Evolutionary conservation across 2,113 vertebrate genomes (phyloP), one percentile per base, ranked within the genome.

Genomic region (Percina caprodes): DNA sequence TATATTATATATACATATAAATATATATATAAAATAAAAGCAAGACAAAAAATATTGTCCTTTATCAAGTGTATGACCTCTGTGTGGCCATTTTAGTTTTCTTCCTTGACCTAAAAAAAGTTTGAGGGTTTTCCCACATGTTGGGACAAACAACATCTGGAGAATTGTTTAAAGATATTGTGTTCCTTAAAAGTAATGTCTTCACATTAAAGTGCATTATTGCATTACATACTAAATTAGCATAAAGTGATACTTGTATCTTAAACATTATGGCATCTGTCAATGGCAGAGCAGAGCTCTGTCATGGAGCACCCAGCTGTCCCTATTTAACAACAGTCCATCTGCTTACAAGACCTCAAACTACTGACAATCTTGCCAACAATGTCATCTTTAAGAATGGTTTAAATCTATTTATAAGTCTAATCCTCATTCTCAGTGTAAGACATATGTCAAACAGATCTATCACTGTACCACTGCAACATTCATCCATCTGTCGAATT

Each of bases 231-330:
- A 9, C 13, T 15, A 13, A 24, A 46, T 63, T 6, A 67, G 19
- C 24, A 72, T 46, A 46, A 71, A 60, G 23, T 23, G 2, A 35
- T 21, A 19, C 14, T n/a, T 52, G 19, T 60, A 15, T 51, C 26
- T 18, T 73, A 39, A 61, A 15, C 49, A 24, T n/a, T 24, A 66
- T 11, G 66, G 51, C 77, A 48, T 21, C 69, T 46, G 46, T 52
- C 46, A 72, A 2, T 24, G 54, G 7, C 45, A 21, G 21, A 45
- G 12, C 45, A 16, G 21, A 35, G 23, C 49, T 70, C 1, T 52
- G 42, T 58, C 30, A 56, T 72, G 19, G 49, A 79, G 6, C 14
- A 1, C 21, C 51, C 12, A 2, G 33, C 23, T n/a, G 7, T 46
- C 23, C 4, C 9, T 16, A 3, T 67, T 49, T 52, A n/a, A 30